Evolutionary conservation across 2,888 invertebrate genomes (phyloP).

Genomic region (Andrena haemorrhoa): DNA sequence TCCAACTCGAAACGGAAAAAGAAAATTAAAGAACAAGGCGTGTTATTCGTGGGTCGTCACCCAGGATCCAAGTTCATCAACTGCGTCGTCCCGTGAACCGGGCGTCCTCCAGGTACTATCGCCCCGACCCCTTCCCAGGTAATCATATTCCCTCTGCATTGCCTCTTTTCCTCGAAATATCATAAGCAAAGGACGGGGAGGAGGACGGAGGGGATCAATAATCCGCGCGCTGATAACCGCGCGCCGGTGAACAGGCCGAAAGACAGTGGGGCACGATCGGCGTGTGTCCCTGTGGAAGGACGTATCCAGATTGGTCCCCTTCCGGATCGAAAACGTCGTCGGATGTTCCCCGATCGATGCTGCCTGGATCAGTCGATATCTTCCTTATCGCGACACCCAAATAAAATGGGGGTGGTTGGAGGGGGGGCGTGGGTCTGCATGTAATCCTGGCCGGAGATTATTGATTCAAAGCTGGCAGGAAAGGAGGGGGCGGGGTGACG

Average conservation of each 20-base stretch:
- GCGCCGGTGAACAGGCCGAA: slow-evolving; percentile 55
- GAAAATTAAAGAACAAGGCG: neutral
- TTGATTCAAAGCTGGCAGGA: slow-evolving; percentile 73
- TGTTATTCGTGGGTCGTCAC: neutral
- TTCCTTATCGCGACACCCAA: slow-evolving; percentile 49
- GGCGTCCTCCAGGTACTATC: neutral
- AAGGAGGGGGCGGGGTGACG: slow-evolving; percentile 29
- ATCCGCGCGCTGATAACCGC: slow-evolving; percentile 80
- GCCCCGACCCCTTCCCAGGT: neutral
- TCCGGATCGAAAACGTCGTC: neutral
- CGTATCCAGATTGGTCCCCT: neutral
- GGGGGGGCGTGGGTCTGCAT: slow-evolving; percentile 56
- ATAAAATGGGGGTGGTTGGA: slow-evolving; percentile 23
- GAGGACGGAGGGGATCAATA: slow-evolving; percentile 81
- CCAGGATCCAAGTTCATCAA: neutral
- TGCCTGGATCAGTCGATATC: slow-evolving; percentile 34
- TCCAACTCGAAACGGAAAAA: neutral
- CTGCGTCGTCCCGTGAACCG: neutral
- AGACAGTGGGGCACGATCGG: slow-evolving; percentile 8
- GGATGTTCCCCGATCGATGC: neutral
- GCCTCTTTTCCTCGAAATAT: slow-evolving; percentile 62
- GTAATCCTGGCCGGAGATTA: slow-evolving; percentile 74
- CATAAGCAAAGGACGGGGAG: slow-evolving; percentile 61
- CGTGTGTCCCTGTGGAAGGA: neutral
- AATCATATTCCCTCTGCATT: slow-evolving; percentile 38